phyloP scores from a whole-genome alignment of 1,140 invertebrate genomes.

The Drosophila sturtevanti region DNA sequence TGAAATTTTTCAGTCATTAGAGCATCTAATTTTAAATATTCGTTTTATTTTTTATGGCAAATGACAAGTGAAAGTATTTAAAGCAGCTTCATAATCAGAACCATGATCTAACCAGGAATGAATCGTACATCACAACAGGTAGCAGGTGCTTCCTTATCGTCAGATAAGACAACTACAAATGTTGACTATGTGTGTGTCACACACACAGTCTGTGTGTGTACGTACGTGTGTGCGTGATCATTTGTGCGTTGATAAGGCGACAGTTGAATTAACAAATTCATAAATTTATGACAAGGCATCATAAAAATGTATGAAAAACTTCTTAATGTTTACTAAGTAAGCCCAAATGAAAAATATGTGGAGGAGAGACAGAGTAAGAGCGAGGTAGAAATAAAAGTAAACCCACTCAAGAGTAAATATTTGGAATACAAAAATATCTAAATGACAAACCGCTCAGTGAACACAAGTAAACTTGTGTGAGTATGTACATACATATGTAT shows the following conservation, averaged over 20 bases:
- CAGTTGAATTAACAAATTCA: conserved; percentile 17
- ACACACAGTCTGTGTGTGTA: background rate
- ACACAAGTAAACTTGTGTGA: background rate
- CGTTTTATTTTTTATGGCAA: background rate
- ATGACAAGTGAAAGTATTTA: background rate
- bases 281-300: conserved; percentile 12
- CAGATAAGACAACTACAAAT: background rate
- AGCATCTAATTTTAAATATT: background rate
- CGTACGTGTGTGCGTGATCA: background rate
- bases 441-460: background rate
- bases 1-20: background rate
- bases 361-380: background rate
- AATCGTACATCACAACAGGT: background rate
- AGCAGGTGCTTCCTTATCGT: conserved; percentile 6
- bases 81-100: background rate
- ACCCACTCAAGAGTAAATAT: conserved; percentile 4
- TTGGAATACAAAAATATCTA: conserved; percentile 2
- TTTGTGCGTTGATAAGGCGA: conserved; percentile 15
- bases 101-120: conserved; percentile 3
- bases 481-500: no score
- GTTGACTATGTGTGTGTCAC: background rate
- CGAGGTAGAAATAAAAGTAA: conserved; percentile 38
- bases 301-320: background rate
- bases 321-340: background rate
- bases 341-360: background rate